Evolutionary conservation across 2,797 vertebrate genomes (phyloP).

Genomic region (Odontamblyopus lacepedii): DNA sequence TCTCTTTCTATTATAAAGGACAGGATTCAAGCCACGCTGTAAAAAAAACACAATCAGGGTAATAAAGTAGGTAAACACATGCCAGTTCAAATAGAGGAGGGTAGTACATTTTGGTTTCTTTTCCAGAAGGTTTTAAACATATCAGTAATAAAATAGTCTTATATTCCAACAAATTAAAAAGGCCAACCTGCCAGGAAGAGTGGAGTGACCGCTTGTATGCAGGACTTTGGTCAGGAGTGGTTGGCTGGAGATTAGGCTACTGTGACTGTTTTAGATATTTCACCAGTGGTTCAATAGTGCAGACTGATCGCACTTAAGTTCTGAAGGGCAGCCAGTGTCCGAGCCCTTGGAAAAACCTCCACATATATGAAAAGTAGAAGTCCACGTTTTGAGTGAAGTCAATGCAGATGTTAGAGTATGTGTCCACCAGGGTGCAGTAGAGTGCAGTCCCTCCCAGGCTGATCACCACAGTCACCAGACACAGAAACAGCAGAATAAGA

Average conservation of each 20-base stretch:
- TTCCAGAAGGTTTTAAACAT: no score
- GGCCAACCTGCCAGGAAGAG: no score
- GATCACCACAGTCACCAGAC: conserved; percentile 90
- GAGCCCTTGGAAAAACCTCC: conserved; percentile 80
- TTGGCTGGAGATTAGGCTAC: neutral
- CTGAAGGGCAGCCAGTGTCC: conserved; percentile 81
- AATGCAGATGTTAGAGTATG: conserved; percentile 88
- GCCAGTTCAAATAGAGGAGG: no score
- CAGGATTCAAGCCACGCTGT: no score
- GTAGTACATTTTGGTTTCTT: no score
- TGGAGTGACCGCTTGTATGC: no score
- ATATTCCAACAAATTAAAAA: no score
- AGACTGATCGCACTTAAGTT: neutral
- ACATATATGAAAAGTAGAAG: conserved; percentile 84
- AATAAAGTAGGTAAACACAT: no score
- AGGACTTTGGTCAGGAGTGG: no score
- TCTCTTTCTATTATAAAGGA: no score
- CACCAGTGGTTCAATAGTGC: neutral
- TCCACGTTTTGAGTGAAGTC: conserved; percentile 91
- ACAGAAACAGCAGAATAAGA: conserved; percentile 89
- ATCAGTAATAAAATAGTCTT: no score
- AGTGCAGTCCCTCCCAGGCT: conserved; percentile 92
- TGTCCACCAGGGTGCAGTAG: conserved; percentile 90
- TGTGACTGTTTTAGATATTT: neutral
- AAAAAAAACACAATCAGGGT: no score